Evolutionary conservation across 2,113 vertebrate genomes (phyloP), one percentile per base, ranked within the genome.

Genomic region (Calonectris borealis): DNA sequence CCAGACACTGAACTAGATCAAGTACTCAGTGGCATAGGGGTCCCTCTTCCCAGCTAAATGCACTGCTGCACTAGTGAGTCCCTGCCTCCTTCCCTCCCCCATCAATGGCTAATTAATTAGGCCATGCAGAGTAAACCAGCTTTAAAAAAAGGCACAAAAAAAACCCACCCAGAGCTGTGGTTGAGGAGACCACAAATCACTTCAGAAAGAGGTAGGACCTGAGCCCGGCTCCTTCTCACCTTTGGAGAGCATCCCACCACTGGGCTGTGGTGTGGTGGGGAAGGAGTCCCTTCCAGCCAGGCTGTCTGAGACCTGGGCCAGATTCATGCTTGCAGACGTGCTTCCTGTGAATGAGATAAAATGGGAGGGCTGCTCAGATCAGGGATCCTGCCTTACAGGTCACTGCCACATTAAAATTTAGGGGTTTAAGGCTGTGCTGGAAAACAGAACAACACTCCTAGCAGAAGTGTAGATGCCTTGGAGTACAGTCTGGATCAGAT

Each of bases 171-270:
- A 34, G 17, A 24, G 6, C 20, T 32, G 52, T 48, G 17, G 5
- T 31, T 72, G 44, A 65, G 18, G 27, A 92, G 13, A 9, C 3
- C 9, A 60, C 21, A 46, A 49, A 82, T 38, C 7, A 2, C 25
- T 85, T 75, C 54, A 88, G 48, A 72, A 71, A 57, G 40, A 48
- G 4, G 13, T 31, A 22, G 20, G 22, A 42, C 10, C 4, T 2
- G 9, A 88, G 8, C 26, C 36, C 10, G 65, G 5, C 29, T 76
- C 14, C 44, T 49, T 60, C 65, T 64, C 17, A 46, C 3, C 15
- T 10, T 71, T 38, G 6, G 10, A 27, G 51, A 79, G 13, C 10
- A 48, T 3, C 8, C 10, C 25, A 17, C 1, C 1, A 1, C 18
- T 54, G 79, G 22, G 21, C 22, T 55, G 3, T 7, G 22, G 4